Base-by-base conservation (phyloP, 2,888 invertebrate genomes). In the Entomobrya multifasciata region DNA sequence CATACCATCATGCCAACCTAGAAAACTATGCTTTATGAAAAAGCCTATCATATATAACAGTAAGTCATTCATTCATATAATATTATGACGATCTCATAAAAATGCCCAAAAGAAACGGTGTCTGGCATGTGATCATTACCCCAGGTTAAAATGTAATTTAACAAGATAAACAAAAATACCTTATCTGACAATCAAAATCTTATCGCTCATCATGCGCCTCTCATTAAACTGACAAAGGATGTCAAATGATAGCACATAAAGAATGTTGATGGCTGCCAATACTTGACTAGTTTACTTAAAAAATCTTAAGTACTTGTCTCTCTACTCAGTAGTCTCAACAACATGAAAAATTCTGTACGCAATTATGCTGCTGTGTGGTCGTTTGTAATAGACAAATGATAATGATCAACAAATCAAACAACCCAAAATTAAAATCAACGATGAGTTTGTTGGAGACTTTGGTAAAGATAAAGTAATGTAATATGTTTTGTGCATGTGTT, bases 181-280 rank as follows among this genome's bases (percentile, higher is more conserved):
- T 20, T 41, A 65, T 44, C 67, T 67, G 44, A 41, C 57, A 76
- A 57, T 65, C 57, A 36, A 57, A 76, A 20, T 57, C 57, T 57
- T 62, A 78, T 62, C 44, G 44, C 49, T 47, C n/a, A 65, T 77
- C 62, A 62, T 67, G 47, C n/a, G 41, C 57, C 60, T 27, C 57
- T 47, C 78, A 77, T 77, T 78, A 78, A 44, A 44, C 78, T 78
- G 78, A 27, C 65, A 65, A 67, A 67, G 62, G 62, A 65, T 78
- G 78, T 78, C 78, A 62, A 78, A 57, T 57, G 77, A 74, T 74
- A 74, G 55, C 36, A 55, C 30, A 67, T 44, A 44, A 67, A 67
- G 25, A 67, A 67, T 15, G 67, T 15, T 67, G 67, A 67, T 44
- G 13, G 67, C 41, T 67, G 67, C 25, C 67, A 67, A 67, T 67